Conservation (phyloP, 1,140 invertebrate species). For the Zelostemma sp. region DNA sequence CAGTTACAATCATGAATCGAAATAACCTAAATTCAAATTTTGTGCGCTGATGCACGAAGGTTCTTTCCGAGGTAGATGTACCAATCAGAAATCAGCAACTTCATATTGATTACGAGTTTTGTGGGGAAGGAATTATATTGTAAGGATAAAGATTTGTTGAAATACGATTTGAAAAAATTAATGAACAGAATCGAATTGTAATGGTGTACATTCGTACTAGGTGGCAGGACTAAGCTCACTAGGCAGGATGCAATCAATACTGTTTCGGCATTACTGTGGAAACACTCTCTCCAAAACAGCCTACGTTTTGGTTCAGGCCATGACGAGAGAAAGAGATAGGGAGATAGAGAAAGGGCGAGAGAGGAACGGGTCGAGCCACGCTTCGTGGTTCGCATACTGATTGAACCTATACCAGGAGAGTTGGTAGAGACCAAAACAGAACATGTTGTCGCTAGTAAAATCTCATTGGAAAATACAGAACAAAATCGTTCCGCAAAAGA, state of each 20-base stretch:
- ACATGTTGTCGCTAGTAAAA: constrained; percentile 34
- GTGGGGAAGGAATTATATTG: neutral
- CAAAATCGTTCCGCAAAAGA: constrained; percentile 22
- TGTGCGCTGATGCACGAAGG: too few species aligned
- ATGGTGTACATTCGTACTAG: constrained; percentile 39
- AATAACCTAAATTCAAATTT: too few species aligned
- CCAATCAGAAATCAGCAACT: too few species aligned
- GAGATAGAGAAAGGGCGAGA: constrained; percentile 27
- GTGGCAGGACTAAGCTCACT: constrained; percentile 46
- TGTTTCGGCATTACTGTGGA: constrained; percentile 69
- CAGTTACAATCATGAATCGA: too few species aligned
- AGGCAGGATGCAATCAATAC: constrained; percentile 67
- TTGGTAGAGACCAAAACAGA: constrained; percentile 52
- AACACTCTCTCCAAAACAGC: constrained; percentile 66
- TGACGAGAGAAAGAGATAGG: constrained; percentile 29
- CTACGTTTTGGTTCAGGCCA: constrained; percentile 62
- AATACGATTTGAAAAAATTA: constrained; percentile 6
- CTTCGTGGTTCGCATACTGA: constrained; percentile 70
- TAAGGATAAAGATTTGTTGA: constrained; percentile 21
- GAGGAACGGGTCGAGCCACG: constrained; percentile 53
- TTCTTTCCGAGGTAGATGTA: too few species aligned
- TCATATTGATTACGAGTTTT: too few species aligned
- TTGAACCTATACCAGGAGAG: constrained; percentile 50
- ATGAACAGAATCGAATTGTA: constrained; percentile 24
- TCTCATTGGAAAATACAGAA: constrained; percentile 29